Percentiles rank a stretch among this genome's conserved stretches.
phyloP scores from a whole-genome alignment of 1,140 invertebrate genomes.

The Zaprionus capensis region DNA sequence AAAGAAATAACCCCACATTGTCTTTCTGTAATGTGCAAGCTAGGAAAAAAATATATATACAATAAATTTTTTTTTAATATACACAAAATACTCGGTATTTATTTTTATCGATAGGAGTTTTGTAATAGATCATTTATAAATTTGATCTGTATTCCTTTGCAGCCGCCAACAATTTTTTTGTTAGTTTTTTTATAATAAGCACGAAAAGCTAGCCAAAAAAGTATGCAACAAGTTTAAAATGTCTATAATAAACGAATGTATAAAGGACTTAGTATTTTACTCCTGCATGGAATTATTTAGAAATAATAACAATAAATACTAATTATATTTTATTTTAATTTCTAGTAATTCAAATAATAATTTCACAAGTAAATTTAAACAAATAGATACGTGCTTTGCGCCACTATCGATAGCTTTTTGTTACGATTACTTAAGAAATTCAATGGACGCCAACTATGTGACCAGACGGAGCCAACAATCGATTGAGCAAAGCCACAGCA shows the following conservation, averaged over 20 bases:
- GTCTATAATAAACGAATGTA: too few relatives aligned
- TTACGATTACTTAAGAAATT: not conserved
- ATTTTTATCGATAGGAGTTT: not conserved
- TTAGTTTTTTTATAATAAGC: not conserved
- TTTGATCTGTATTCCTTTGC: too few relatives aligned
- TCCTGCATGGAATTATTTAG: too few relatives aligned
- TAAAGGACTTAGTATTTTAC: too few relatives aligned
- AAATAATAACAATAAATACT: too few relatives aligned
- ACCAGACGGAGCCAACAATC: not conserved
- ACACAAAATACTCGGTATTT: not conserved
- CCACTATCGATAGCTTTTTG: not conserved
- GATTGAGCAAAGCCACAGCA: not conserved
- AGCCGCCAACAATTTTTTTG: not conserved
- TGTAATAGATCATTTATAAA: too few relatives aligned
- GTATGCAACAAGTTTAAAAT: not conserved
- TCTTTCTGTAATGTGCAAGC: not conserved
- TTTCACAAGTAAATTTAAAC: not conserved
- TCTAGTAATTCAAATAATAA: not conserved
- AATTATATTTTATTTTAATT: too few relatives aligned
- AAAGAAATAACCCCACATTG: conserved; percentile 8
- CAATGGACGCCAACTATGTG: not conserved
- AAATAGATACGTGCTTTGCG: not conserved
- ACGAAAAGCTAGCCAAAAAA: not conserved
- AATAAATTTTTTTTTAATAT: conserved; percentile 6
- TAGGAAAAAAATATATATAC: not conserved